These are phyloP conservation scores for Desoria tigrina DNA, from an alignment of 2,888 invertebrate genomes.

Conservation along the genomic window DNA sequence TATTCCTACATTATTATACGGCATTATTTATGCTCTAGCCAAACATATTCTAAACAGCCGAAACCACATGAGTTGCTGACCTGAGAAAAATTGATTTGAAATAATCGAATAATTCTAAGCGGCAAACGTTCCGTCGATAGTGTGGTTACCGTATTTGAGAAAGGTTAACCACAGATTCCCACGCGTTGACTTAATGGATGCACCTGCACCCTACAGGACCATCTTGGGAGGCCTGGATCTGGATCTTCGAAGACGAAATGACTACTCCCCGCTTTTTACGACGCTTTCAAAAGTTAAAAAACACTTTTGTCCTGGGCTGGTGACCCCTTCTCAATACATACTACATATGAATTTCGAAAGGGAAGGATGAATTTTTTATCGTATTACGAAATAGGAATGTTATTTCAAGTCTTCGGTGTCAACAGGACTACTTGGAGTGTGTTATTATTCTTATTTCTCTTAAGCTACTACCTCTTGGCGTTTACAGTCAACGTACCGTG, in stretches of 20 bases:
- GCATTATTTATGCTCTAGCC: too few species aligned
- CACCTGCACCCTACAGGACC: slow-evolving; percentile 1
- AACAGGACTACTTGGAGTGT: too few species aligned
- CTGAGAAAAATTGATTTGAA: slow-evolving; percentile 8
- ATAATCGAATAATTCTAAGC: slow-evolving; percentile 9
- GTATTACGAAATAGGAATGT: too few species aligned
- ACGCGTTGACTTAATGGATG: neutral
- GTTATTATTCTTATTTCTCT: too few species aligned
- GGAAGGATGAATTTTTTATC: too few species aligned
- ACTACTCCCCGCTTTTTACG: neutral
- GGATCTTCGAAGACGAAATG: neutral
- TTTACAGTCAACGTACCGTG: slow-evolving; percentile 8
- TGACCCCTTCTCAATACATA: neutral
- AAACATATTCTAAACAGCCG: too few species aligned
- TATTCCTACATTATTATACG: too few species aligned
- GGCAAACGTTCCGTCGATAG: too few species aligned
- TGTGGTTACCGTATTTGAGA: slow-evolving; percentile 3
- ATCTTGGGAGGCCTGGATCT: slow-evolving; percentile 17
- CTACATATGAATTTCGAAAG: too few species aligned
- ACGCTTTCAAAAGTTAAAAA: neutral
- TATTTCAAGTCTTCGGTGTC: too few species aligned
- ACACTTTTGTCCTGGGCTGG: neutral
- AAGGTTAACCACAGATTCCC: slow-evolving; percentile 18
- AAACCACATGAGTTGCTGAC: too few species aligned
- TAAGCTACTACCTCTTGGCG: slow-evolving; percentile 1